Conservation (phyloP, 1,140 invertebrate genomes). For the Aphelinus certus region DNA sequence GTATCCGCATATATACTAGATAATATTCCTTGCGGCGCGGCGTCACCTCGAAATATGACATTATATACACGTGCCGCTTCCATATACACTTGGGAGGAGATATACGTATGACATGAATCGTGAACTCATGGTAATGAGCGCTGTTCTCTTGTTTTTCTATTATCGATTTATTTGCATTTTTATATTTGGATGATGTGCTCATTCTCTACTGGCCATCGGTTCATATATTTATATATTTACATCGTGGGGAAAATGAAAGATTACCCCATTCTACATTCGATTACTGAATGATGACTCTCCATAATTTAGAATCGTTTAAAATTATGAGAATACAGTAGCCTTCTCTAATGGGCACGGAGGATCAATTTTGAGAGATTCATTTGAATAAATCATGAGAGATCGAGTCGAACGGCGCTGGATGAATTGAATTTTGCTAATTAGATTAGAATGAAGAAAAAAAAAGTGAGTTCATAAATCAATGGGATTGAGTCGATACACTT, state of each 20-base stretch:
- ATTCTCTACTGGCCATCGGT: too few relatives aligned
- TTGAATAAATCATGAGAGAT: too few relatives aligned
- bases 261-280: too few relatives aligned
- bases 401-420: too few relatives aligned
- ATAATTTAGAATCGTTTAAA: too few relatives aligned
- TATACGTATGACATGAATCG: neutral
- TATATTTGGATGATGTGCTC: too few relatives aligned
- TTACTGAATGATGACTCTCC: too few relatives aligned
- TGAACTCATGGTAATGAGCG: neutral
- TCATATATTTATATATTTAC: too few relatives aligned
- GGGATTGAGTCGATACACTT: neutral
- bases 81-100: neutral
- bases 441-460: conserved; percentile 3
- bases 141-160: too few relatives aligned
- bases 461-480: conserved; percentile 24
- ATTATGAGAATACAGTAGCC: neutral
- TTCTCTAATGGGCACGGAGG: neutral
- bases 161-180: too few relatives aligned
- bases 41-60: conserved; percentile 4
- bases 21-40: conserved; percentile 18
- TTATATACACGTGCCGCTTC: neutral
- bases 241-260: too few relatives aligned
- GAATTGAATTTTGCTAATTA: conserved; percentile 3
- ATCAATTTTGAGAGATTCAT: conserved; percentile 6
- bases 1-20: neutral